Evolutionary conservation across 2,113 vertebrate species (phyloP).

Genomic region (Galeopterus variegatus): DNA sequence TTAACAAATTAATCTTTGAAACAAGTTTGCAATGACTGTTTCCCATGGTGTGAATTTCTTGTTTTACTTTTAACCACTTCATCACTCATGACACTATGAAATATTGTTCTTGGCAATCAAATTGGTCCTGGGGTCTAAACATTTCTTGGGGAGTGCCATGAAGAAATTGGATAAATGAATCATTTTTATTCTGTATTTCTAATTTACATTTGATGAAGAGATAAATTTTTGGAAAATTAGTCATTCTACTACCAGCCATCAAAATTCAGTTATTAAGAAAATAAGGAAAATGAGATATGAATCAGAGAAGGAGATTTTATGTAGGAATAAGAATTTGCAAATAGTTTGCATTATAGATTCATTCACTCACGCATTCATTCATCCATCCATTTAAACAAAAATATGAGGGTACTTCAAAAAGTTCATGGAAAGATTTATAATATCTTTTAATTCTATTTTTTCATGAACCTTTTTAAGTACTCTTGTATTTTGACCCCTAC

Average conservation of each 20-base stretch:
- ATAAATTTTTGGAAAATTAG: conserved; percentile 8
- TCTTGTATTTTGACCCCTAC: not conserved
- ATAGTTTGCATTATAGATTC: not conserved
- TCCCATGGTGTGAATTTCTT: conserved; percentile 32
- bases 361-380: not conserved
- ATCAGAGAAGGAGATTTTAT: not conserved
- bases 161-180: conserved; percentile 11
- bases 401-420: not conserved
- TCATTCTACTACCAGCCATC: not conserved
- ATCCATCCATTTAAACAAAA: not conserved
- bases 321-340: not conserved
- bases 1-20: conserved; percentile 64
- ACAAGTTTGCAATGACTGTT: not conserved
- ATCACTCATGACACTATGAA: not conserved
- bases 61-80: not conserved
- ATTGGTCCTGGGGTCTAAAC: not conserved
- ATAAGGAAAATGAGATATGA: conserved; percentile 1
- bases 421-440: too few species aligned
- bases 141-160: not conserved
- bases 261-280: not conserved
- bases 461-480: too few species aligned
- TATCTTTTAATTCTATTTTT: too few species aligned
- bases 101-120: not conserved
- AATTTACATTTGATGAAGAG: not conserved
- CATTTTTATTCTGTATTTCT: not conserved